Conservation (phyloP, 2,888 invertebrate species). For the Plagodis dolabraria region DNA sequence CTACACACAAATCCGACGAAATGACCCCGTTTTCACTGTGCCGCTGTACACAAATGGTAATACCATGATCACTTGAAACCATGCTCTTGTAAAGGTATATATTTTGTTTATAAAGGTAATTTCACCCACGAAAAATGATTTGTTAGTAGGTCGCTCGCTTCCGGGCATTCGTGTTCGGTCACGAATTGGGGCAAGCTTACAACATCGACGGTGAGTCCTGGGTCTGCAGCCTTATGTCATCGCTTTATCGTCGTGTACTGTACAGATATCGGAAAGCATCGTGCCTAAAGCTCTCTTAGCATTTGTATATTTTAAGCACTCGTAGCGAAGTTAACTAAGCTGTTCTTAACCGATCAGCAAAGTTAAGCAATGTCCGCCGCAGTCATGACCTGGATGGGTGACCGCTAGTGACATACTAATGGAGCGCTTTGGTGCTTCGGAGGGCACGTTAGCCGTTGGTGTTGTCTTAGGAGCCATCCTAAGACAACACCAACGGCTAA, state of each 20-base stretch:
- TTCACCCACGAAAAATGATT: slow-evolving; percentile 68
- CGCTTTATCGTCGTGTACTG: slow-evolving; percentile 27
- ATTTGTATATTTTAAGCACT: too few species aligned
- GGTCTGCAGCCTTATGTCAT: slow-evolving; percentile 58
- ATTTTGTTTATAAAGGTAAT: slow-evolving; percentile 49
- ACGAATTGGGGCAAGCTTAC: slow-evolving; percentile 64
- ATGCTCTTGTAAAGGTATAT: slow-evolving; percentile 32
- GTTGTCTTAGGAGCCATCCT: too few species aligned
- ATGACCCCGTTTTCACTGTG: slow-evolving; percentile 11
- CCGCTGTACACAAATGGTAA: slow-evolving; percentile 20
- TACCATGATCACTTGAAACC: slow-evolving; percentile 18
- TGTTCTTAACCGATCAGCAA: too few species aligned
- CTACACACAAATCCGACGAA: slow-evolving; percentile 1
- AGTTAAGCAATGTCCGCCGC: too few species aligned
- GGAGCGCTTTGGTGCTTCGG: too few species aligned
- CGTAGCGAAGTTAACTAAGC: too few species aligned
- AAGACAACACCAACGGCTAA: too few species aligned
- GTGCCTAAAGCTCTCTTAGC: too few species aligned
- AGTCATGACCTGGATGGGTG: too few species aligned
- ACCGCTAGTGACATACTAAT: too few species aligned
- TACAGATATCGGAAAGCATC: too few species aligned
- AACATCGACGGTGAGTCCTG: slow-evolving; percentile 52
- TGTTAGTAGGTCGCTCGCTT: slow-evolving; percentile 69
- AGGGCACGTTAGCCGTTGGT: too few species aligned
- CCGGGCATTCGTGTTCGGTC: slow-evolving; percentile 75